Percentiles rank a stretch among this genome's conserved stretches.
Evolutionary conservation across 2,888 invertebrate species (phyloP).

Genomic region (Steinernema carpocapsae): DNA sequence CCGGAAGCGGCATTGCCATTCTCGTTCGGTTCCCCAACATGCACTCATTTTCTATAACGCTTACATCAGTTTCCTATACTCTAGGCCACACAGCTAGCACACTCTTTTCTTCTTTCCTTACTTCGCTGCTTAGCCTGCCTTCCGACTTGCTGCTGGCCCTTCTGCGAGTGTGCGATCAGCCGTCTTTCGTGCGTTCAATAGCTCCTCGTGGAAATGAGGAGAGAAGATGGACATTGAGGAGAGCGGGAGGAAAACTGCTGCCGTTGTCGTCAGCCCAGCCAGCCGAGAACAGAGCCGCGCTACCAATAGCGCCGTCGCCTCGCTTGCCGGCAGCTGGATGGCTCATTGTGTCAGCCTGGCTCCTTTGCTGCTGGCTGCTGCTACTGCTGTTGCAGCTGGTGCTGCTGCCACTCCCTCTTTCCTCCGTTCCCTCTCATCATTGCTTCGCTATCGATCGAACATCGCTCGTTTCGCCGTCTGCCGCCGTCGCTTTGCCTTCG

Average conservation of each 20-base stretch:
- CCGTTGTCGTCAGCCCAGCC: conserved; percentile 18
- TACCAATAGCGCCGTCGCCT: conserved; percentile 32
- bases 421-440: conserved; percentile 27
- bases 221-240: conserved; percentile 27
- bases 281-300: conserved; percentile 28
- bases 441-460: conserved; percentile 29
- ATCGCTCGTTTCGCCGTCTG: conserved; percentile 33
- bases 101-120: conserved; percentile 1
- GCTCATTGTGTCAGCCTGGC: conserved; percentile 35
- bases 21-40: conserved; percentile 7
- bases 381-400: conserved; percentile 24
- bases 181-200: conserved; percentile 34
- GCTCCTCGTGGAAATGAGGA: conserved; percentile 34
- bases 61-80: conserved; percentile 25
- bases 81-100: conserved; percentile 23
- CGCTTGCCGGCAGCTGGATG: conserved; percentile 32
- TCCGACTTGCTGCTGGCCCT: conserved; percentile 33
- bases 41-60: conserved; percentile 22
- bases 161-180: conserved; percentile 28
- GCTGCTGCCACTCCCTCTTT: conserved; percentile 11
- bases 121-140: conserved; percentile 14
- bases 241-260: conserved; percentile 28
- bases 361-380: conserved; percentile 28
- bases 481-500: conserved; percentile 29
- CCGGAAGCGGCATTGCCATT: conserved; percentile 19